These are phyloP conservation scores for Enteromius afrohamiltoni DNA, from an alignment of 2,797 vertebrate genomes.

Conservation along the genomic window DNA sequence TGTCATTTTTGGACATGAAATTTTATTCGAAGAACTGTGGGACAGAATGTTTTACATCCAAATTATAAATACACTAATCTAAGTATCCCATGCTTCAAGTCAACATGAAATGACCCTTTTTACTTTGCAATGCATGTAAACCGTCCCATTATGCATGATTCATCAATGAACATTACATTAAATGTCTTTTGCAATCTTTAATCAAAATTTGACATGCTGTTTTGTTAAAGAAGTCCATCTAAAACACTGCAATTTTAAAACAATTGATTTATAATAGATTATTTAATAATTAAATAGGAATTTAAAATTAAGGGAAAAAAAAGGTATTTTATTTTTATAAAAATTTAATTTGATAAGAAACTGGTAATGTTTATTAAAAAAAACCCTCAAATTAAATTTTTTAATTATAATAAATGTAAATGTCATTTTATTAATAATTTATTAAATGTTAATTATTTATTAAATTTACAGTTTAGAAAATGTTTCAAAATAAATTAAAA, in stretches of 20 bases:
- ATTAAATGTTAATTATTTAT: too few species aligned
- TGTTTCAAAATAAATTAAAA: not conserved
- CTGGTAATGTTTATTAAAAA: too few species aligned
- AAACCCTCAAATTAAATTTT: too few species aligned
- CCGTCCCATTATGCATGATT: not conserved
- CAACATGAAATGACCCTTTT: not conserved
- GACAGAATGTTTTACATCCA: conserved; percentile 33
- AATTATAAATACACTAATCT: conserved; percentile 5
- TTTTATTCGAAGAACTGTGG: conserved; percentile 12
- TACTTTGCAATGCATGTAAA: not conserved
- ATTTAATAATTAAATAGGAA: not conserved
- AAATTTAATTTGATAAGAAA: too few species aligned
- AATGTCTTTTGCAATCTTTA: not conserved
- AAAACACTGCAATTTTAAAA: not conserved
- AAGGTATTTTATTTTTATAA: too few species aligned
- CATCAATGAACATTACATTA: not conserved
- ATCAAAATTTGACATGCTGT: not conserved
- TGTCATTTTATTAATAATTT: too few species aligned
- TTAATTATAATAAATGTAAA: too few species aligned
- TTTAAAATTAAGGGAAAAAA: too few species aligned
- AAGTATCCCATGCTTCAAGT: conserved; percentile 3
- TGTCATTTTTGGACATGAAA: not conserved
- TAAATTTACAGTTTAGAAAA: too few species aligned
- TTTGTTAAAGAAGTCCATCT: not conserved
- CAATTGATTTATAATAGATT: not conserved